phyloP scores from a whole-genome alignment of 2,888 invertebrate genomes.

The Athripsodes cinereus region DNA sequence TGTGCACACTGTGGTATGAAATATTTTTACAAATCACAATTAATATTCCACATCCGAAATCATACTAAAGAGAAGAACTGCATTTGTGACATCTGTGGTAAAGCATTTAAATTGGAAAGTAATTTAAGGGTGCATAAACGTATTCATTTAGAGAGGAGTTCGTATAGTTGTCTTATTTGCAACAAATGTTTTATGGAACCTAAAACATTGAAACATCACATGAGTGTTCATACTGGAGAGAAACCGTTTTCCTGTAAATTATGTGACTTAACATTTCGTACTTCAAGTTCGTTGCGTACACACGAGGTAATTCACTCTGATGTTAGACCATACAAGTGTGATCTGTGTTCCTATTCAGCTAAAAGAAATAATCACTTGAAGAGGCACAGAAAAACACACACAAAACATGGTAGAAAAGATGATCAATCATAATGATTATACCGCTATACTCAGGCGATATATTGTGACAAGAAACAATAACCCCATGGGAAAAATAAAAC shows the following conservation, averaged over 20 bases:
- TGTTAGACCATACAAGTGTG: not conserved
- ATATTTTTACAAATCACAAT: not conserved
- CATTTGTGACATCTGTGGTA: not conserved
- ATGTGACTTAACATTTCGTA: constrained; percentile 3
- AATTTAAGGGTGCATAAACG: not conserved
- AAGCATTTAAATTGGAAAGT: not conserved
- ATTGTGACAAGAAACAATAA: no score
- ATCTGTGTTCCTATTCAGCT: not conserved
- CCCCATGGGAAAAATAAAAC: no score
- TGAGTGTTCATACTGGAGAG: constrained; percentile 8
- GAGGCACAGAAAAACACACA: not conserved
- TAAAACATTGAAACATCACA: not conserved
- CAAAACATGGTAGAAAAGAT: not conserved
- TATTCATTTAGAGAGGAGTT: not conserved
- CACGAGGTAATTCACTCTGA: constrained; percentile 5
- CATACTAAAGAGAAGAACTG: not conserved
- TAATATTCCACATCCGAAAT: not conserved
- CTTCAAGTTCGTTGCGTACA: not conserved
- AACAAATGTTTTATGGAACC: constrained; percentile 1
- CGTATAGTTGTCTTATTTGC: not conserved
- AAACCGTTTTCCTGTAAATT: constrained; percentile 7
- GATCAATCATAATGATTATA: no score
- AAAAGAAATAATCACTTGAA: not conserved
- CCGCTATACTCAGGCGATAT: no score
- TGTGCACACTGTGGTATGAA: not conserved